Evolutionary conservation across 1,140 invertebrate species (phyloP).

Genomic region (Sinella curviseta): DNA sequence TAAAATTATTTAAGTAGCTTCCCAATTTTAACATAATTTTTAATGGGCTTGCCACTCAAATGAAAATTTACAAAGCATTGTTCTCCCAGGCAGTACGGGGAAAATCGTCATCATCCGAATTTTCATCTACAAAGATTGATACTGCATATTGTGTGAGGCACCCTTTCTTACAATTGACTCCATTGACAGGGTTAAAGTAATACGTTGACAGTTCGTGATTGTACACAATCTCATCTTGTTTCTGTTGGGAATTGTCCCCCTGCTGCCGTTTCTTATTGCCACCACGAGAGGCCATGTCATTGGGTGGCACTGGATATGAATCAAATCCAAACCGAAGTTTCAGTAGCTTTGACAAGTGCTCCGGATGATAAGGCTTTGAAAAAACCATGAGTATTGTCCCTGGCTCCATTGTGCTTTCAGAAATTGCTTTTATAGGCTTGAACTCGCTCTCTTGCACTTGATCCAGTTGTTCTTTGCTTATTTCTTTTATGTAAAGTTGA

Average conservation of each 20-base stretch:
- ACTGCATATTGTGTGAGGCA: slow-evolving; percentile 31
- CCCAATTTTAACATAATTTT: background rate
- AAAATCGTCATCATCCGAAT: slow-evolving; percentile 14
- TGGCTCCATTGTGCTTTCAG: background rate
- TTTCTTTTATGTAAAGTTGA: slow-evolving; percentile 26
- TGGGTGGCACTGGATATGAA: background rate
- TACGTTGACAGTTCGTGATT: slow-evolving; percentile 34
- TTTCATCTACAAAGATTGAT: slow-evolving; percentile 28
- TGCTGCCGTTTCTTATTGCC: background rate
- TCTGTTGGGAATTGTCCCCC: too few relatives aligned
- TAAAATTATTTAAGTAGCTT: too few relatives aligned
- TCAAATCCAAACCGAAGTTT: slow-evolving; percentile 33
- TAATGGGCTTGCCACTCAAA: background rate
- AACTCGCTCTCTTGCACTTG: slow-evolving; percentile 33
- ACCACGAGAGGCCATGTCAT: background rate
- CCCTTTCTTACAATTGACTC: slow-evolving; percentile 30
- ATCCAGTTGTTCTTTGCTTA: slow-evolving; percentile 24
- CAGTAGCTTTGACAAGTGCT: slow-evolving; percentile 26
- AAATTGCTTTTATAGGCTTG: slow-evolving; percentile 26
- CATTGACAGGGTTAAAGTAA: slow-evolving; percentile 35
- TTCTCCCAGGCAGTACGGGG: background rate
- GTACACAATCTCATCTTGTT: slow-evolving; percentile 25
- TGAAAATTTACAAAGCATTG: background rate
- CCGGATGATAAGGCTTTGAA: slow-evolving; percentile 35
- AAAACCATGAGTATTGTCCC: slow-evolving; percentile 26